Percentiles rank a stretch among this genome's conserved stretches.
Evolutionary conservation across 1,140 invertebrate species (phyloP).

Genomic region (Papilio glaucus): DNA sequence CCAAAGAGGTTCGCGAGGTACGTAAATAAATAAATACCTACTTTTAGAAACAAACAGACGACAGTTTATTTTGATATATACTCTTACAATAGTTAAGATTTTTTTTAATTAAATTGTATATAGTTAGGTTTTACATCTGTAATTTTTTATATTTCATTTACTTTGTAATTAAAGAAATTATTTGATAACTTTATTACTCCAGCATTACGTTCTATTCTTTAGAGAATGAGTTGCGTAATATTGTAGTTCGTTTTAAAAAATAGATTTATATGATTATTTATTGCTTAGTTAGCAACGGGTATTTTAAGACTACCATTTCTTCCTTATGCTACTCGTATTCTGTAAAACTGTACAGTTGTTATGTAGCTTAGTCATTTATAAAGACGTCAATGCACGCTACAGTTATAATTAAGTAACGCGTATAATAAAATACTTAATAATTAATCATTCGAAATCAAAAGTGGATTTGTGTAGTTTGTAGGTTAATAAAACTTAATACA

Average conservation of each 20-base stretch:
- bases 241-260: neutral
- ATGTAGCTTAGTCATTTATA: conserved; percentile 64
- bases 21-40: conserved; percentile 34
- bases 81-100: conserved; percentile 24
- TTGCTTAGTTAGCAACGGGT: conserved; percentile 56
- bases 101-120: conserved; percentile 30
- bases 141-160: neutral
- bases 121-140: conserved; percentile 6
- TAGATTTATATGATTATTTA: conserved; percentile 30
- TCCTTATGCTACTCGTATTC: conserved; percentile 41
- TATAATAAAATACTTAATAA: neutral
- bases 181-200: neutral
- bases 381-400: conserved; percentile 15
- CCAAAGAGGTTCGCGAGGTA: conserved; percentile 52
- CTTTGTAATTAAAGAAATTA: neutral
- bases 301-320: conserved; percentile 55
- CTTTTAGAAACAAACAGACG: neutral
- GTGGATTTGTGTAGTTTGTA: conserved; percentile 14
- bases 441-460: conserved; percentile 13
- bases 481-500: neutral
- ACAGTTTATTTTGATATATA: conserved; percentile 30
- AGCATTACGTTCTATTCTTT: neutral
- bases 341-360: conserved; percentile 66
- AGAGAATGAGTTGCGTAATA: neutral
- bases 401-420: conserved; percentile 8